A percentile compares a stretch with the other conserved stretches of the same genome.
Conservation (phyloP, 2,113 vertebrate genomes). For the Proterorhinus semilunaris region DNA sequence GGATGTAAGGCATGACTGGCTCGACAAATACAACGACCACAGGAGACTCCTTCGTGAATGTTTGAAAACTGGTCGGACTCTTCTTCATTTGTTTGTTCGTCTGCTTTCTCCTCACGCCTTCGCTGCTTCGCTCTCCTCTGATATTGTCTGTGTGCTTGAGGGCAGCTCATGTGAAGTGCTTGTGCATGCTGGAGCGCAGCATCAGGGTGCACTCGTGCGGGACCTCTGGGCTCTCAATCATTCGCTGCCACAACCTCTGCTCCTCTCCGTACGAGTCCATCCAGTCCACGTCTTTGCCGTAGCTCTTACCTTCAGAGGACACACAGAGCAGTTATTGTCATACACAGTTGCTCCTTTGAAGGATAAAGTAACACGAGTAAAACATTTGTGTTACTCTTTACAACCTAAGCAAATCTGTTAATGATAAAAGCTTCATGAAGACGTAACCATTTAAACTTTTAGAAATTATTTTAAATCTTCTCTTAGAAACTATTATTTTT, state of each 20-base stretch:
- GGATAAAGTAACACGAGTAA: too few relatives aligned
- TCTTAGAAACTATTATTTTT: too few relatives aligned
- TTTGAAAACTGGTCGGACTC: constrained; percentile 7
- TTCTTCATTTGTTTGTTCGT: constrained; percentile 10
- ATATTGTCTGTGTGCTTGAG: constrained; percentile 3
- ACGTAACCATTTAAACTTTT: too few relatives aligned
- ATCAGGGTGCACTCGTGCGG: constrained; percentile 89
- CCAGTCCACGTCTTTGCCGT: constrained; percentile 91
- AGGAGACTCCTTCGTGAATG: constrained; percentile 5
- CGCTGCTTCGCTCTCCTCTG: constrained; percentile 8
- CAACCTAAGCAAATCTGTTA: too few relatives aligned
- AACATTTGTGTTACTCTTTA: too few relatives aligned
- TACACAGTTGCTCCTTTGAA: too few relatives aligned
- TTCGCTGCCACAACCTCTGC: constrained; percentile 88
- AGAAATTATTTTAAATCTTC: too few relatives aligned
- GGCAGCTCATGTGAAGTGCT: constrained; percentile 70
- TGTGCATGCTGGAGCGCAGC: constrained; percentile 93
- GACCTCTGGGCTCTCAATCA: constrained; percentile 88
- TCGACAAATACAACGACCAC: constrained; percentile 35
- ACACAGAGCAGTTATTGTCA: constrained; percentile 10
- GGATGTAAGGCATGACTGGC: constrained; percentile 69
- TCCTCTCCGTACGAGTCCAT: constrained; percentile 95
- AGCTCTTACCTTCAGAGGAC: constrained; percentile 81
- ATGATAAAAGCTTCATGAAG: too few relatives aligned
- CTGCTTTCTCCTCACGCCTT: constrained; percentile 14